Conservation (phyloP, 2,888 invertebrate genomes). For the Tiphia femorata region DNA sequence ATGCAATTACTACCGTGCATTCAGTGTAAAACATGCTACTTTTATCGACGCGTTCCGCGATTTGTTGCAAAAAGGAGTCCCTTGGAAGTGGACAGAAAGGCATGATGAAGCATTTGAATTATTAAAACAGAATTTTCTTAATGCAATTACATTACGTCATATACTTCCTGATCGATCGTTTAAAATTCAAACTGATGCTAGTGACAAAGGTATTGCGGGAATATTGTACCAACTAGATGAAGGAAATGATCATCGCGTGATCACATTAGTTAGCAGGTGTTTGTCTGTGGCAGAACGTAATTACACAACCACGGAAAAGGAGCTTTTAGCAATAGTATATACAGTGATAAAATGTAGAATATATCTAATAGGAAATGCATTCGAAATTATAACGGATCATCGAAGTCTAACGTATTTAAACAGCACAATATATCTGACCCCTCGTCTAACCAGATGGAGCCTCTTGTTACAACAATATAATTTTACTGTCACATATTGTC, state of each 20-base stretch:
- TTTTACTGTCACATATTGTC: conserved; percentile 36
- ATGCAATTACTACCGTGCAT: conserved; percentile 28
- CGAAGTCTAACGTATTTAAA: too few species aligned
- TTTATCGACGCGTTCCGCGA: conserved; percentile 21
- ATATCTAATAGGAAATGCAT: conserved; percentile 41
- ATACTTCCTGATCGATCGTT: conserved; percentile 9
- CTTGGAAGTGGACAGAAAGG: conserved; percentile 26
- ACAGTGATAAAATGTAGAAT: conserved; percentile 42
- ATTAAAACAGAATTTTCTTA: conserved; percentile 19
- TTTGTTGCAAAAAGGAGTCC: conserved; percentile 11
- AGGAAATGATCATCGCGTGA: conserved; percentile 9
- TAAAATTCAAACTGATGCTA: conserved; percentile 26
- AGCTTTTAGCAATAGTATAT: conserved; percentile 42
- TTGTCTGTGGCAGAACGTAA: conserved; percentile 25
- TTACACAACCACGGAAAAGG: conserved; percentile 45
- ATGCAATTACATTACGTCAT: conserved; percentile 18
- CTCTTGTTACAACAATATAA: too few species aligned
- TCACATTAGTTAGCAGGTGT: conserved; percentile 36
- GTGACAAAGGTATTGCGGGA: too few species aligned
- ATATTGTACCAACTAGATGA: conserved; percentile 17
- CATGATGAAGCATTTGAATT: conserved; percentile 22
- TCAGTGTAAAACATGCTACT: too few species aligned
- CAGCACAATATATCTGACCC: conserved; percentile 36
- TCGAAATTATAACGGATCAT: too few species aligned
- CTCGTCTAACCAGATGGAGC: conserved; percentile 43